A percentile compares a stretch with the other conserved stretches of the same genome.
These are phyloP conservation scores for Carterocephalus palaemon DNA, from an alignment of 2,888 invertebrate species.

Conservation along the genomic window DNA sequence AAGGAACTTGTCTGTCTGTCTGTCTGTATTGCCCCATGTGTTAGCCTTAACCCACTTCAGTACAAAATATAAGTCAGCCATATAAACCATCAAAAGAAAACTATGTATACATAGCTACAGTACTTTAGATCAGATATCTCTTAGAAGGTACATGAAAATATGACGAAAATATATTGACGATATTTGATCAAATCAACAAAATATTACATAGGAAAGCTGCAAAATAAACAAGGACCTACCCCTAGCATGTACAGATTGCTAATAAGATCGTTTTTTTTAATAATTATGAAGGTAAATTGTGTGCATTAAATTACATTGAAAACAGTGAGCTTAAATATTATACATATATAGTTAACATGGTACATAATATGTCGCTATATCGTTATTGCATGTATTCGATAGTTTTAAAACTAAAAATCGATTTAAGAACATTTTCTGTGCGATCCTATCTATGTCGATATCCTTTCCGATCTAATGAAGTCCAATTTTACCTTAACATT, in stretches of 20 bases:
- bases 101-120: too few species aligned
- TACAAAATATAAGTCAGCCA: too few species aligned
- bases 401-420: not conserved
- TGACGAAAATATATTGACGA: conserved; percentile 14
- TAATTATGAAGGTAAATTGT: conserved; percentile 62
- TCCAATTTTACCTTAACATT: too few species aligned
- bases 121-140: too few species aligned
- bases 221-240: conserved; percentile 31
- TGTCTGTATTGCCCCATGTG: too few species aligned
- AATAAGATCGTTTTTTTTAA: conserved; percentile 39
- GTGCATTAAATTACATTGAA: conserved; percentile 69
- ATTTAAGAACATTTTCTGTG: too few species aligned
- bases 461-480: too few species aligned
- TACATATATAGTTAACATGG: conserved; percentile 18
- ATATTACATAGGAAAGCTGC: conserved; percentile 25
- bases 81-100: too few species aligned
- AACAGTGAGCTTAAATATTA: conserved; percentile 32
- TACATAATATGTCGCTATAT: conserved; percentile 23
- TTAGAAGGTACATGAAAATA: conserved; percentile 1
- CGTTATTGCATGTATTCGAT: conserved; percentile 23
- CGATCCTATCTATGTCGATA: too few species aligned
- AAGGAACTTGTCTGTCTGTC: too few species aligned
- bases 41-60: too few species aligned
- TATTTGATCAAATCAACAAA: conserved; percentile 13
- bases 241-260: conserved; percentile 49